Evolutionary conservation across 30 jellyfish, hydroid and myxozoan genomes (phyloP), one percentile per base, ranked within the genome.

Genomic region (Mastigias papua): DNA sequence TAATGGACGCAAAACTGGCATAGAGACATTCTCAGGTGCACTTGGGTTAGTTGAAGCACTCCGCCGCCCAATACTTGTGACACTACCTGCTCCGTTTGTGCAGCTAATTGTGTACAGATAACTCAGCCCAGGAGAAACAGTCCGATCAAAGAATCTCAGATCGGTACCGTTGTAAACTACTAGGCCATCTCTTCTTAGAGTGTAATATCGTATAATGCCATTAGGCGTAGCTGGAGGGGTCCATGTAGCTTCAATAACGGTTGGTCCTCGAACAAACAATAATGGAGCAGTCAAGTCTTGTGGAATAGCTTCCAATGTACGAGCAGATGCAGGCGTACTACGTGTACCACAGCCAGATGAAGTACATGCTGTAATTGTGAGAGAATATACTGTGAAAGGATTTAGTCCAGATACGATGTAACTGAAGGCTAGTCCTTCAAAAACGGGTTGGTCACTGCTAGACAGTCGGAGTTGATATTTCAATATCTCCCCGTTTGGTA

Each of bases 141-240:
- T 90, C 26, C 94, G 68, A 71, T 95, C 99, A 32, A 76, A 61
- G 62, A 74, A 95, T 33, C 92, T 61, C 81, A 76, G 28, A 77
- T 88, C 97, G 10, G 98, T 95, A 27, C 99, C 99, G 50, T 95
- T 95, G 93, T 90, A 95, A 23, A 95, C 96, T 11, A 69, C 72
- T 31, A 4, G 15, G 9, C 76, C 63, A 29, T 73, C 98, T 4
- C 99, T 86, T 15, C 60, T 79, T 21, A 95, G 78, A 5, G 93
- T 75, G 64, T 91, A 95, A 78, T 78, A 90, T 21, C 51, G 72
- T 48, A 95, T 81, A 16, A 86, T 54, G 29, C 99, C 99, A 78
- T 90, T 86, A 0, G 99, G 99, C 15, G 90, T 80, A 27, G 48
- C 22, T 1, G 99, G 99, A 0, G 90, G 89, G 23, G 69, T 37